Evolutionary conservation across 2,888 invertebrate species (phyloP), one percentile per base, ranked within the genome.

Genomic region (Campoplex nolae): DNA sequence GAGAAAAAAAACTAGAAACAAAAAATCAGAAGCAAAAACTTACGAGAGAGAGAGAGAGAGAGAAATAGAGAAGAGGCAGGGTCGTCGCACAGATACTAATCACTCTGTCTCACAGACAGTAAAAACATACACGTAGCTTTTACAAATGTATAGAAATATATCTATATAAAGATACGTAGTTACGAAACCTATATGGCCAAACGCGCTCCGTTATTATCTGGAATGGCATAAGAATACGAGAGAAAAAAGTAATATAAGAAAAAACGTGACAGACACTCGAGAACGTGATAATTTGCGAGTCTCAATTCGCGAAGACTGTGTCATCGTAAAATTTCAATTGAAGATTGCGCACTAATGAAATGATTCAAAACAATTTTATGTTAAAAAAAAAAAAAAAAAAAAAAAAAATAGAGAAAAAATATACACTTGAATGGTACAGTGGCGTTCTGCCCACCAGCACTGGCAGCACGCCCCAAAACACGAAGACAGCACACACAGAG

Each of bases 381-480:
- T 58, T 13, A 3, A 13, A 0, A 28, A 71, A 62, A 77, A 58
- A 82, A 56, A 56, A 0, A 28, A 71, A 62, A 3, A 13, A 0
- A 28, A 71, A 62, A 77, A 58, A 82, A 56, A 56, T 28, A 62
- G 42, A 62, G 32, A 68, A 38, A 82, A 75, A 81, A 79, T 48
- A 54, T 56, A 68, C 70, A 58, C 62, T 80, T 23, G 65, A 67
- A 67, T 38, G 84, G 78, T 68, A 71, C 48, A 8, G 67, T 73
- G 48, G 73, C 51, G 84, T 67, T 71, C 91, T 88, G 90, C 85
- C 88, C 86, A 88, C 81, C 76, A 74, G 54, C 89, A 86, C 87
- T 89, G 88, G 88, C 88, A 91, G 92, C 91, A 92, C 92, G 91
- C 91, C 92, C 92, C 91, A 90, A 92, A 89, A 92, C 90, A 90